These are phyloP conservation scores for Mustela lutreola DNA, from an alignment of 2,113 vertebrate genomes.

Conservation along the genomic window DNA sequence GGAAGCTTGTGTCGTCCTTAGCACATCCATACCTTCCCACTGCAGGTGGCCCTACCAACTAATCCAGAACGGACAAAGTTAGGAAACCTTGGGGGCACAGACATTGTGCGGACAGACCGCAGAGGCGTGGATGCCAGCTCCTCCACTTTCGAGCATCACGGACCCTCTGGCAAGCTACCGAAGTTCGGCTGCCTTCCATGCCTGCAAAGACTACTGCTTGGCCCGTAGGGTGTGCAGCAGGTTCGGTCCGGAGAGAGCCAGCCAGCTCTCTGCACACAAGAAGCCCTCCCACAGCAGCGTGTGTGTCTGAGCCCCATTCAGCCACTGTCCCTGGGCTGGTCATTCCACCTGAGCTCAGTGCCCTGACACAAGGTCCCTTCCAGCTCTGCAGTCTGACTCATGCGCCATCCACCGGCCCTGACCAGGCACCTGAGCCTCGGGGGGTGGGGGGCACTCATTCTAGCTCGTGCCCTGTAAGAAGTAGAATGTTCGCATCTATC, in stretches of 20 bases:
- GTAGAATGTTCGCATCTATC: constrained; percentile 40
- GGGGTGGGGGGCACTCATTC: neutral
- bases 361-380: neutral
- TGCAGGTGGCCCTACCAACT: neutral
- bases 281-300: neutral
- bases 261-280: neutral
- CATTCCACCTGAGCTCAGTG: neutral
- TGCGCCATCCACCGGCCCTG: neutral
- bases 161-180: neutral
- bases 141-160: neutral
- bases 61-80: neutral
- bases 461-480: neutral
- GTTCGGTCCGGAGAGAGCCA: neutral
- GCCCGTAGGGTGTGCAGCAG: neutral
- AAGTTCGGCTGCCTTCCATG: neutral
- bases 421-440: neutral
- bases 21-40: neutral
- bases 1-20: neutral
- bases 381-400: constrained; percentile 4
- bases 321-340: neutral
- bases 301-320: neutral
- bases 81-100: neutral
- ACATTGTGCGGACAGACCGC: neutral
- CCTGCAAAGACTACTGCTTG: neutral
- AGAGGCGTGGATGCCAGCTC: neutral